Evolutionary conservation across 64 coral and sea anemone species (phyloP), one percentile per base, ranked within the genome.

Genomic region (Platygyra sinensis): DNA sequence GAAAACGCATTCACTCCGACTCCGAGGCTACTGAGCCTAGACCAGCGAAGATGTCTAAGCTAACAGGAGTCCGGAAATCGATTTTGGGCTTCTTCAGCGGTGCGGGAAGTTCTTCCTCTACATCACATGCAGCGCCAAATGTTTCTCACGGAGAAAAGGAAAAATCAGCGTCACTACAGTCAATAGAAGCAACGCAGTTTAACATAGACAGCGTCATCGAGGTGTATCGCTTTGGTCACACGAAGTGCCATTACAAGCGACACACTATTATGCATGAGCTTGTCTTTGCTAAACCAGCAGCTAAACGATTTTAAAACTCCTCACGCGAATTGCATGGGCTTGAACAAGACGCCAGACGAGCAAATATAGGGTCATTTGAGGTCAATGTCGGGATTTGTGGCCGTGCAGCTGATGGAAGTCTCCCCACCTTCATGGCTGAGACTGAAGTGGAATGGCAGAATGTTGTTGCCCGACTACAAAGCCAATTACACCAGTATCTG

Each of bases 141-240:
- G 60, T 62, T 62, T 62, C 60, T 62, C 60, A 62, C 20, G 60
- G 60, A 62, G 60, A 30, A 20, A 46, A 19, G 27, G 24, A 46
- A 46, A 46, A 46, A 46, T 69, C 61, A 3, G 33, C 33, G 69
- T 28, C 82, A 20, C 62, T 9, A 33, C 69, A 22, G 29, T 69
- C 61, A 36, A 30, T 36, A 77, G 42, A 77, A 77, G 75, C 78
- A 31, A 52, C 78, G 30, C 62, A 72, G 10, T 71, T 55, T 15
- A 90, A 79, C 88, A 62, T 90, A 22, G 75, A 89, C 39, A 78
- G 50, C 55, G 74, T 69, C 63, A 80, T 89, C 28, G 88, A 89
- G 31, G 88, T 89, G 65, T 89, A 89, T 71, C 88, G 76, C 88
- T 80, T 80, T 80, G 75, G 77, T 6, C 77, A 80, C 76, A 89